Evolutionary conservation across 2,113 vertebrate species (phyloP), one percentile per base, ranked within the genome.

Genomic region (Dolichotis patagonum): DNA sequence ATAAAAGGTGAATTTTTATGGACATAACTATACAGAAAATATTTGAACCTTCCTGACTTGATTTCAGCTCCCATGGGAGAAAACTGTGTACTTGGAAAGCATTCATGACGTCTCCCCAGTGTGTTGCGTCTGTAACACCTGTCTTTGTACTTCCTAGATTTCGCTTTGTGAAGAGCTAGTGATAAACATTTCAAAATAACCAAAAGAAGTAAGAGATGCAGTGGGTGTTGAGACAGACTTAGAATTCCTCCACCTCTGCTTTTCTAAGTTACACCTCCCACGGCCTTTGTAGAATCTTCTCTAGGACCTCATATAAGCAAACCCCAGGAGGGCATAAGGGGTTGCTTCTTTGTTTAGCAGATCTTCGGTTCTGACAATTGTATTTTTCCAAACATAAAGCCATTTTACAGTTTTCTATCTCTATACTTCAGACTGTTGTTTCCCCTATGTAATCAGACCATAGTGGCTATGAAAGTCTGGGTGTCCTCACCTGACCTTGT

Each of bases 71-170:
- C 1, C 71, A 1, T 11, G 22, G 5, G 46, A 80, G 41, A 46
- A 84, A 38, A 49, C 38, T 12, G 7, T 38, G 24, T 10, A 5
- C 1, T 0, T 54, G 38, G 41, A 38, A 82, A 26, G 26, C 0
- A 0, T 28, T 52, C 7, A 3, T 14, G 35, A 0, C 41, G 1
- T 35, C 5, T 9, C 35, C 32, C 5, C 0, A 0, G 77, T 20
- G 35, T 52, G 5, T 0, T 0, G 8, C 26, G 35, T 75, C 13
- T 1, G 0, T 0, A 88, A 41, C 32, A 24, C 24, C 82, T 4
- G 11, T 12, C 56, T 8, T 0, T 9, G 20, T 7, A 52, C 54
- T 41, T 56, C 28, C 32, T 5, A 1, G 49, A 17, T 63, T 73
- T 69, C 77, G 16, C 20, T 24, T 80, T 35, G 26, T 22, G 7